Conservation (phyloP, 1,140 invertebrate genomes). For the Zaprionus vittiger region DNA sequence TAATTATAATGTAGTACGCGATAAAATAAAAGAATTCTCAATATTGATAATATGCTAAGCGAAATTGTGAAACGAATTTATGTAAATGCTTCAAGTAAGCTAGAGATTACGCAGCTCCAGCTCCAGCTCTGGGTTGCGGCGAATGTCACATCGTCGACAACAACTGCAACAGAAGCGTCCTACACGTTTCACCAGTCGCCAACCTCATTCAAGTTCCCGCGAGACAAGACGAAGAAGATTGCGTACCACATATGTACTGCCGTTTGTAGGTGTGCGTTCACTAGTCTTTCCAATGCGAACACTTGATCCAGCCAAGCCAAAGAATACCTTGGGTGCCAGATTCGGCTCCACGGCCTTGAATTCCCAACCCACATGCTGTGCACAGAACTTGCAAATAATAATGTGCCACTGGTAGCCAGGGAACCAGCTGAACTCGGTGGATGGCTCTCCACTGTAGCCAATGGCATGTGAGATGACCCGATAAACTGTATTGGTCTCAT, state of each 20-base stretch:
- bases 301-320: constrained; percentile 87
- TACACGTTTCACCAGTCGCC: constrained; percentile 63
- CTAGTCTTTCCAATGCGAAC: constrained; percentile 68
- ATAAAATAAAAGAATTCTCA: constrained; percentile 19
- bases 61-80: constrained; percentile 49
- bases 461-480: constrained; percentile 86
- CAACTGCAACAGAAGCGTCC: constrained; percentile 41
- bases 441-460: constrained; percentile 86
- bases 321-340: constrained; percentile 89
- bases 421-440: constrained; percentile 92
- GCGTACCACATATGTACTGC: constrained; percentile 63
- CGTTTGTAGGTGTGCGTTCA: constrained; percentile 50
- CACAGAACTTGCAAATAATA: constrained; percentile 88
- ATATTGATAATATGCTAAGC: constrained; percentile 17
- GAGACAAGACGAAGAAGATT: constrained; percentile 65
- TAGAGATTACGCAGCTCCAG: constrained; percentile 27
- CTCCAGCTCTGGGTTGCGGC: neutral
- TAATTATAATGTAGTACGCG: constrained; percentile 55
- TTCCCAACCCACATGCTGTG: constrained; percentile 91
- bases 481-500: constrained; percentile 92
- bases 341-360: constrained; percentile 88
- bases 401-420: constrained; percentile 94
- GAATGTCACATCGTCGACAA: constrained; percentile 13
- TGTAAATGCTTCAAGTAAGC: constrained; percentile 32
- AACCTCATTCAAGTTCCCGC: constrained; percentile 69